phyloP scores from a whole-genome alignment of 2,888 invertebrate genomes.

The Bimastos eiseni region DNA sequence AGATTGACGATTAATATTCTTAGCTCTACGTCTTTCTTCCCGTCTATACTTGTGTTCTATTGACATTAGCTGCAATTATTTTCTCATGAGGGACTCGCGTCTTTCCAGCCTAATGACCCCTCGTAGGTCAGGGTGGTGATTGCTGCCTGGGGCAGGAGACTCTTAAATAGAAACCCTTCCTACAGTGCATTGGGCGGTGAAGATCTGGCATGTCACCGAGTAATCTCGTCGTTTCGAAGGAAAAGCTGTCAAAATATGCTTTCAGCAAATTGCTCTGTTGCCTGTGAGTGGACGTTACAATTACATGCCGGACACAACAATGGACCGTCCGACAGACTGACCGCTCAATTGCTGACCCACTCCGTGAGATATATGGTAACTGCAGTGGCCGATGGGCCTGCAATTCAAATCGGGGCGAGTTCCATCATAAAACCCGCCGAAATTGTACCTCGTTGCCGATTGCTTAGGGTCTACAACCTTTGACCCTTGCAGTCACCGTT shows the following conservation, averaged over 20 bases:
- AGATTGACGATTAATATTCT: too few species aligned
- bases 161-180: not conserved
- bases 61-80: conserved; percentile 2
- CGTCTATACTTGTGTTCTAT: not conserved
- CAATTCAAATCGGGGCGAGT: not conserved
- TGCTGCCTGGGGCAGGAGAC: not conserved
- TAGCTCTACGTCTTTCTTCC: not conserved
- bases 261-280: not conserved
- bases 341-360: not conserved
- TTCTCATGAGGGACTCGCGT: not conserved
- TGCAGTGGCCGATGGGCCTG: not conserved
- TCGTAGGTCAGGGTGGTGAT: not conserved
- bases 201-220: conserved; percentile 6
- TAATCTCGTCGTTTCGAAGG: not conserved
- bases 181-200: not conserved
- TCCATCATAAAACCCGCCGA: not conserved
- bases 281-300: not conserved
- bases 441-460: not conserved
- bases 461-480: conserved; percentile 4
- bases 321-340: not conserved
- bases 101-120: not conserved
- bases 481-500: not conserved
- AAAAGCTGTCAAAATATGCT: conserved; percentile 9
- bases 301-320: not conserved
- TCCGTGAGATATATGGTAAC: not conserved